Base-by-base conservation (phyloP, 2,797 vertebrate species). In the Syngnathus rostellatus region DNA sequence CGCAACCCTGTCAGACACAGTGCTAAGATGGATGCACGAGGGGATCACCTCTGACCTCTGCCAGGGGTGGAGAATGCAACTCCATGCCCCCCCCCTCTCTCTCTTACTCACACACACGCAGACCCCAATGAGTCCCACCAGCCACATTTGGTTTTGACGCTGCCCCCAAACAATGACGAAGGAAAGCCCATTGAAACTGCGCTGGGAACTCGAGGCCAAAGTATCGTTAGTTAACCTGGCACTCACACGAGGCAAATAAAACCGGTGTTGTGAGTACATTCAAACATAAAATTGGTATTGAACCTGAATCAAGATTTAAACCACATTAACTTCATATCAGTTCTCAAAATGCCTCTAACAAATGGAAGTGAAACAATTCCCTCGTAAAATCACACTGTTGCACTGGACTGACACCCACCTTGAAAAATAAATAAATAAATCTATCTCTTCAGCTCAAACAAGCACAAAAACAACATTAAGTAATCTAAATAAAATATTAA, bases 21-120 rank as follows among this genome's bases (percentile, higher is more conserved):
- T 77, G 82, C 82, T 79, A 95, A 95, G 94, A 97, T 94, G 89
- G 94, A 97, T 95, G 93, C 93, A 90, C 89, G 92, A 92, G 87
- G 60, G 8, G 83, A 45, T 81, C 89, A 94, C 92, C 94, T 85
- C 85, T 93, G 91, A 93, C 92, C 94, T 88, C 83, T 72, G 71
- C 86, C 81, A 89, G 83, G 90, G 87, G 91, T 91, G 78, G 71
- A 82, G 73, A 83, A 85, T 86, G 85, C 75, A 81, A 81, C 89
- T 87, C 88, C 66, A 69, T 63, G 3, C 38, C 53, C 53, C 40
- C 85, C 79, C 85, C 80, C 83, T 86, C 78, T 75, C 82, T 43
- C 66, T 77, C 63, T 60, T 54, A 55, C 17, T 53, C 41, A 61
- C 25, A 17, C 25, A 60, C 19, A n/a, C 38, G 21, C 38, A n/a